Evolutionary conservation across 2,888 invertebrate genomes (phyloP).

Genomic region (Leucophora obtusa): DNA sequence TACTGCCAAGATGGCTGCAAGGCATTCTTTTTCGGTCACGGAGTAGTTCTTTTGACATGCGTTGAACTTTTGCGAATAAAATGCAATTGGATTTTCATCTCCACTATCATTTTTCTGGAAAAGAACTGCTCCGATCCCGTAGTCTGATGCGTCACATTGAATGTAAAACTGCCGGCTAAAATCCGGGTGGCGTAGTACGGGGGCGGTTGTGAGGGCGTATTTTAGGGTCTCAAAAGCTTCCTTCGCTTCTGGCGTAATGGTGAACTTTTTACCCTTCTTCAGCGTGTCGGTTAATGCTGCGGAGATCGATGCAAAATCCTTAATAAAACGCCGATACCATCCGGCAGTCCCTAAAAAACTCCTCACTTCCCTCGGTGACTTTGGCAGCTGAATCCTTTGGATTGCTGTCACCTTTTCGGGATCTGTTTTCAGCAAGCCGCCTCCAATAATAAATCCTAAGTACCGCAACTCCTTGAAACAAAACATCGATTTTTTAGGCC

Average conservation of each 20-base stretch:
- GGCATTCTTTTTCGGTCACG: conserved; percentile 42
- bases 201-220: conserved; percentile 1
- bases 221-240: conserved; percentile 22
- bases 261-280: conserved; percentile 16
- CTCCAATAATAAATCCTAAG: too few relatives aligned
- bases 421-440: too few relatives aligned
- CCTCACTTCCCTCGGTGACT: too few relatives aligned
- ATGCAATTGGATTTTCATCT: conserved; percentile 11
- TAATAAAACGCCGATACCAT: conserved; percentile 45
- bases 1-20: conserved; percentile 3
- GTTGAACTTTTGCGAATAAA: conserved; percentile 17
- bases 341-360: too few relatives aligned
- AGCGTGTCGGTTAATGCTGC: conserved; percentile 26
- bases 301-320: conserved; percentile 15
- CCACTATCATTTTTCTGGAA: conserved; percentile 1
- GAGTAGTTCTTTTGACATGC: conserved; percentile 19
- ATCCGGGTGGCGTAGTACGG: neutral
- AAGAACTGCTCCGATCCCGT: conserved; percentile 16
- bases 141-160: conserved; percentile 26
- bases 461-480: too few relatives aligned
- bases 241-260: conserved; percentile 12
- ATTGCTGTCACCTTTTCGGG: too few relatives aligned
- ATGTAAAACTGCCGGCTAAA: conserved; percentile 21
- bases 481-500: too few relatives aligned
- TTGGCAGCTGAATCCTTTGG: too few relatives aligned